Evolutionary conservation across 2,797 vertebrate species (phyloP), one percentile per base, ranked within the genome.

Genomic region (Mormyrus hasselquistii): DNA sequence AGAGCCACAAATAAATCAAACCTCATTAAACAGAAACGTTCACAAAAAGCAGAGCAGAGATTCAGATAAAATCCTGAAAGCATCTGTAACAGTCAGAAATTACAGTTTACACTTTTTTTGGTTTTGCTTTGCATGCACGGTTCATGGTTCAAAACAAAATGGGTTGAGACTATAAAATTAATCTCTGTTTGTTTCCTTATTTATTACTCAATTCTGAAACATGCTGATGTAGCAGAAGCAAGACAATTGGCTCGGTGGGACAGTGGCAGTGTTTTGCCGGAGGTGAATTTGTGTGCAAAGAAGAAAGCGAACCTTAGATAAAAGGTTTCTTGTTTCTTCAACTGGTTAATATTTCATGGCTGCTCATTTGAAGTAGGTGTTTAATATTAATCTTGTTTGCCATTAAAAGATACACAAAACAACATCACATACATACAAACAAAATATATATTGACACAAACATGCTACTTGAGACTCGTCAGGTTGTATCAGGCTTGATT

Each of bases 291-390:
- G 91, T 90, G 87, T 41, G 90, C 92, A 55, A 90, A 55, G 92
- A 93, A 93, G 93, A 92, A 92, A 91, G 92, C 88, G 90, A 91
- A 29, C 44, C 88, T 62, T 53, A 88, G 87, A 95, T 94, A 94
- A 95, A 95, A 94, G 93, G 92, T 95, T 93, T 93, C 92, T 94
- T 95, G 92, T 95, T 93, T 94, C 93, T 93, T 89, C 14, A 93
- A 90, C 92, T 92, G 94, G 93, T 95, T 93, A 96, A 96, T 95
- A 95, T 95, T 95, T 95, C 91, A 95, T 95, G 94, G 94, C 93
- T 89, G 90, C 92, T 93, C 94, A 94, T 94, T 96, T 95, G 95
- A 96, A 95, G 94, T 94, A 89, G 90, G 91, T 94, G 95, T 95
- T 94, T 95, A 95, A 95, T 95, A 95, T 95, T 94, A 95, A 95